Percentiles rank a stretch among this genome's conserved stretches.
These are phyloP conservation scores for Meles meles DNA, from an alignment of 2,113 vertebrate species.

Conservation along the genomic window DNA sequence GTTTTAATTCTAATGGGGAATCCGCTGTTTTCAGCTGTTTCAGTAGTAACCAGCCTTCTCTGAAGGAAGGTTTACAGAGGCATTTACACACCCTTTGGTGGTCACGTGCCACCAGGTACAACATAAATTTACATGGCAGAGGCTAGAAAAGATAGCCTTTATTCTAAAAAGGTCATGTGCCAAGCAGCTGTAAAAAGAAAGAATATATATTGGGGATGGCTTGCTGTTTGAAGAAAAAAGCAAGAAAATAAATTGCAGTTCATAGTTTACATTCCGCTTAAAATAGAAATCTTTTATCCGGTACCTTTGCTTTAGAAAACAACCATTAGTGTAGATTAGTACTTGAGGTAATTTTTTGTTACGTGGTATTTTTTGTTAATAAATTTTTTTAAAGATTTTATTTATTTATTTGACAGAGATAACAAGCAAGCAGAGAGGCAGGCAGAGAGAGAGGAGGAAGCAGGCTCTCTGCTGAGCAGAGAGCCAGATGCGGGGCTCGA, in stretches of 20 bases:
- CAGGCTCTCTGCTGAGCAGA: too few species aligned
- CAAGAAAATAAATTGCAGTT: neutral
- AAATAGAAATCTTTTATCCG: neutral
- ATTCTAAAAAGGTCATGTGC: neutral
- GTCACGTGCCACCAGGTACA: neutral
- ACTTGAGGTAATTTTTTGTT: neutral
- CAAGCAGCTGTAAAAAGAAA: neutral
- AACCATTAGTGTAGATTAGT: neutral
- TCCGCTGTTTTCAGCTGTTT: neutral
- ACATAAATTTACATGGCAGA: neutral
- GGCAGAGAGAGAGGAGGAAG: too few species aligned
- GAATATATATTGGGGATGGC: neutral
- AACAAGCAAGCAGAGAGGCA: too few species aligned
- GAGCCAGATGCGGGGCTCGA: too few species aligned
- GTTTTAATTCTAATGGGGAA: neutral
- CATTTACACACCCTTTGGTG: neutral
- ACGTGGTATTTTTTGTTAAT: neutral
- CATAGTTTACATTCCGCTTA: neutral
- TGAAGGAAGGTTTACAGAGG: neutral
- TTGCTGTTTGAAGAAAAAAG: neutral
- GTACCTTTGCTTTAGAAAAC: constrained; percentile 5
- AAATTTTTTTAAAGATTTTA: too few species aligned
- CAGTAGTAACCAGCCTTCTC: neutral
- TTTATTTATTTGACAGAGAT: too few species aligned
- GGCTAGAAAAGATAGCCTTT: neutral